Evolutionary conservation across 2,113 vertebrate species (phyloP), one percentile per base, ranked within the genome.

Genomic region (Onychostoma macrolepis): DNA sequence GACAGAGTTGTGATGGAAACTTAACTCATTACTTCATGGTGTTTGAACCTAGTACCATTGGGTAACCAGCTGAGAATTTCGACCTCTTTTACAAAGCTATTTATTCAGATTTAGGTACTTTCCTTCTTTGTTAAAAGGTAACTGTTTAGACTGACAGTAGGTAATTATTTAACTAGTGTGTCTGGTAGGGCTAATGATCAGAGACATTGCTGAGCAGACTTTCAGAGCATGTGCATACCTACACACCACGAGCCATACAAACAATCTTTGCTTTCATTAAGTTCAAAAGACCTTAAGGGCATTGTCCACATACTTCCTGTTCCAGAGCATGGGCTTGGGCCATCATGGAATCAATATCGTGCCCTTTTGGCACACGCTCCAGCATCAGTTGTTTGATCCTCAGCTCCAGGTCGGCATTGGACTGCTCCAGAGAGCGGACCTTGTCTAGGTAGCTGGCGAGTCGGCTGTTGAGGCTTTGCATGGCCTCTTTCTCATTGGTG

Each of bases 381-480:
- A 95, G 61, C 95, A 96, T 96, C 89, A 93, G 69, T 86, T 97
- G 95, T 6, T 94, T 97, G 89, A 96, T 96, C 91, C 93, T 95
- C 36, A 88, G 80, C 91, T 97, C 95, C 86, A 96, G 93, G 87
- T 95, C 94, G 12, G 93, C 91, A 15, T 96, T 96, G 90, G 95
- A 94, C 87, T 92, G 92, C 90, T 96, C 96, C 92, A 96, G 92
- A 4, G 94, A 87, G 9, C 91, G 94, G 30, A 96, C 93, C 92
- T 96, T 95, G 87, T 96, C 95, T 93, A 95, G 88, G 89, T 95
- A 96, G 90, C 90, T 97, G 17, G 97, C 96, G 90, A 98, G 93
- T 7, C 97, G 97, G 92, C 65, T 95, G 56, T 98, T 98, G 86
- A 98, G 96, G 87, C 96, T 96, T 94, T 98, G 96, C 97, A 98